Conservation (phyloP, 2,797 vertebrate species). For the Enteromius fasciolatus region DNA sequence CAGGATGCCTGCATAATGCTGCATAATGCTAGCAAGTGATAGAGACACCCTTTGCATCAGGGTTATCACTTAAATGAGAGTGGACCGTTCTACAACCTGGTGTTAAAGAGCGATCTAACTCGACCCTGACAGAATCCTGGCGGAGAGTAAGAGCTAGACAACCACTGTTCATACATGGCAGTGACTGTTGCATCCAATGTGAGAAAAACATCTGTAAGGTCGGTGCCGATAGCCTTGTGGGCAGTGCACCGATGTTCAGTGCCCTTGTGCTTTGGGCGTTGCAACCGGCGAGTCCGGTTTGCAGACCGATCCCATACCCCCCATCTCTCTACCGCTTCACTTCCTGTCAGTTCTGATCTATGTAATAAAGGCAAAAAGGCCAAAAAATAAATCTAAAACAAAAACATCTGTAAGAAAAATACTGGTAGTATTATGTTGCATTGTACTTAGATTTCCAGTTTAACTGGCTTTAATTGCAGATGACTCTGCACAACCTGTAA, state of each 20-base stretch:
- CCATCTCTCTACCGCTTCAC: too few species aligned
- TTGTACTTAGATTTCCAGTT: neutral
- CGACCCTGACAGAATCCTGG: constrained; percentile 44
- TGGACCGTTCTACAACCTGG: constrained; percentile 39
- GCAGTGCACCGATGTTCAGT: too few species aligned
- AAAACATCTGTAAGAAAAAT: neutral
- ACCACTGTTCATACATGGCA: neutral
- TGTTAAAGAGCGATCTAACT: constrained; percentile 35
- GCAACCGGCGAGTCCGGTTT: too few species aligned
- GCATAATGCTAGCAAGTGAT: constrained; percentile 46
- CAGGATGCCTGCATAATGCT: constrained; percentile 21
- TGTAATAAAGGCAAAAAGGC: too few species aligned
- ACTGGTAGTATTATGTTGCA: neutral
- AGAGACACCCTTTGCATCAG: constrained; percentile 38
- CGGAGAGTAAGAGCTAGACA: constrained; percentile 18
- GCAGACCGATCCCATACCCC: too few species aligned
- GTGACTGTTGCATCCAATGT: neutral
- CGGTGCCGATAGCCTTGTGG: too few species aligned
- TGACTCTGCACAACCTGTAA: neutral
- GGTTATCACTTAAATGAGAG: constrained; percentile 53
- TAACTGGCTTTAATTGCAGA: neutral
- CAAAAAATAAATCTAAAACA: too few species aligned
- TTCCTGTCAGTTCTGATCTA: too few species aligned
- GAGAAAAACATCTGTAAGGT: neutral
- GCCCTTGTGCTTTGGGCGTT: too few species aligned